Base-by-base conservation (phyloP, 1,140 invertebrate genomes). In the Bradynema listronoti region DNA sequence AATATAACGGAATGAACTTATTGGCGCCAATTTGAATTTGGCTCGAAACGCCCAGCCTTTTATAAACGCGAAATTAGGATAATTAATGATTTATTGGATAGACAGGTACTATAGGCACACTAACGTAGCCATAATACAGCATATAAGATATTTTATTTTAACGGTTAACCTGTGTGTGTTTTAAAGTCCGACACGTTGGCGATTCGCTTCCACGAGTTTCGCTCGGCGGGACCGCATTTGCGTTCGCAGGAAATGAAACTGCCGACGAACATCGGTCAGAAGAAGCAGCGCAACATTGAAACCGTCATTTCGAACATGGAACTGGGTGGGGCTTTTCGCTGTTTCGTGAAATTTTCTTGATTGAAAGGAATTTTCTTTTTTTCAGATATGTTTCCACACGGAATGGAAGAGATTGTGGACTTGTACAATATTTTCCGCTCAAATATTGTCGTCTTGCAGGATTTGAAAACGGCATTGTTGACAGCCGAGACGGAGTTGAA, bases 161-260 rank as follows among this genome's bases (percentile, higher is more conserved):
- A 47, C 45, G 27, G 9, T 50, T 50, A 3, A 50, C n/a, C n/a
- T n/a, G n/a, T n/a, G n/a, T n/a, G n/a, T n/a, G n/a, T n/a, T 56
- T 39, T 62, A 47, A 27, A 68, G 68, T 32, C 41, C 11, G 68
- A 69, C 4, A 30, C 22, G 16, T 36, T 51, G 9, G 36, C 54
- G 25, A 70, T 69, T 46, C 63, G 66, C 24, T 69, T 47, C 32
- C 45, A 59, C 14, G 67, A 69, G 24, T 69, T 69, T 34, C 42
- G 49, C 19, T 33, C 66, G 9, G 45, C 68, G 25, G 67, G 67
- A 16, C 69, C 67, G 33, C 67, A 69, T 56, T 25, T 72, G n/a
- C 58, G 67, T 2, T 68, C 60, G 27, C 69, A 68, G 22, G 69
- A 72, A 33, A 72, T 72, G 69, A 69, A 69, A 42, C 32, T 69